A percentile compares a stretch with the other conserved stretches of the same genome.
phyloP scores from a whole-genome alignment of 2,888 invertebrate genomes.

The Dryobota labecula region DNA sequence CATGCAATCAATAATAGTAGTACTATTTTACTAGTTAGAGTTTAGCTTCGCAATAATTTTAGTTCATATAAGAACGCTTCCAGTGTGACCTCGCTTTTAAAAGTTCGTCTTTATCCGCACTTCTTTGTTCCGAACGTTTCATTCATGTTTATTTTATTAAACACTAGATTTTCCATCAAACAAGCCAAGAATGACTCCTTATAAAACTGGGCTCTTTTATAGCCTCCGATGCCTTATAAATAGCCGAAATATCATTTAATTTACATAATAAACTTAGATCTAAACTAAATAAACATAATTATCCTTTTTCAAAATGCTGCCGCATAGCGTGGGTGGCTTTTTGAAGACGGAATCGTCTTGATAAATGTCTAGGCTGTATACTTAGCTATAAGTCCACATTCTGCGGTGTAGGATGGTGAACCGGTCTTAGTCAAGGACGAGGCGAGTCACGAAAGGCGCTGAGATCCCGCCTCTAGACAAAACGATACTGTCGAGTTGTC shows the following conservation, averaged over 20 bases:
- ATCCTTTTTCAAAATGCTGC: conserved; percentile 16
- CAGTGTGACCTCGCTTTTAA: not conserved
- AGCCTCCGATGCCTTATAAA: not conserved
- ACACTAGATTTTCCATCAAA: conserved; percentile 2
- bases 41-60: not conserved
- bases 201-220: conserved; percentile 13
- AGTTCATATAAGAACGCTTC: not conserved
- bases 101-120: not conserved
- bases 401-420: conserved; percentile 56
- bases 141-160: not conserved
- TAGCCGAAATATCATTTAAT: conserved; percentile 20
- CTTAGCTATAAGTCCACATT: conserved; percentile 42
- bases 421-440: conserved; percentile 67
- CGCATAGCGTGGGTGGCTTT: conserved; percentile 44
- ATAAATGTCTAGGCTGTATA: conserved; percentile 50
- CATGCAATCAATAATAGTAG: no score
- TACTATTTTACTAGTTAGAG: no score
- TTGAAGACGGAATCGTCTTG: conserved; percentile 33
- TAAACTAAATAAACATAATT: conserved; percentile 10
- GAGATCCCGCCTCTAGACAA: conserved; percentile 51
- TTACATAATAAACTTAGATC: conserved; percentile 33
- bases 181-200: not conserved
- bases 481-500: conserved; percentile 28
- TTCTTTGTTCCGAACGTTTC: not conserved
- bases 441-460: conserved; percentile 61